phyloP scores from a whole-genome alignment of 1,140 invertebrate species.

The Drosophila mayri region DNA sequence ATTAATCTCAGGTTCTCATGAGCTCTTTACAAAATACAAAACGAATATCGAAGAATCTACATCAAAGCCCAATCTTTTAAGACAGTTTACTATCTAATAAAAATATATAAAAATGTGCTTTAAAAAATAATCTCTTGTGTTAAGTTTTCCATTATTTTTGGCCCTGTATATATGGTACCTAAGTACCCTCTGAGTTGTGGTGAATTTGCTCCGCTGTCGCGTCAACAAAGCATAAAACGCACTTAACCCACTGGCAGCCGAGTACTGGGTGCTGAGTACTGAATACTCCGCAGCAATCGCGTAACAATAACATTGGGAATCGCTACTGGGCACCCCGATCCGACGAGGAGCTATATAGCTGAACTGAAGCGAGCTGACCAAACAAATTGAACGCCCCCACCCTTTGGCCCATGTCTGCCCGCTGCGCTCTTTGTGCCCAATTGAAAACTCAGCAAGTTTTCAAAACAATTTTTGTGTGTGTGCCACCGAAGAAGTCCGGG shows the following conservation, averaged over 20 bases:
- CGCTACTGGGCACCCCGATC: constrained; percentile 33
- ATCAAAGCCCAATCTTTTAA: background rate
- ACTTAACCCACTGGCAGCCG: constrained; percentile 53
- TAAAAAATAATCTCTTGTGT: too few species aligned
- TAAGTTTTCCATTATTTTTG: background rate
- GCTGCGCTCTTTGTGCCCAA: constrained; percentile 51
- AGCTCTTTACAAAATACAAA: too few species aligned
- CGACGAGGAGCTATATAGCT: background rate
- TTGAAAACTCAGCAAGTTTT: constrained; percentile 80
- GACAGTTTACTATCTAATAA: background rate
- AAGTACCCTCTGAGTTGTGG: background rate
- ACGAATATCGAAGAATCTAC: background rate
- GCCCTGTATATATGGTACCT: background rate
- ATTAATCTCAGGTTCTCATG: too few species aligned
- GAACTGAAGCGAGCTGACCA: constrained; percentile 55
- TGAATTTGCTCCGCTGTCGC: constrained; percentile 25
- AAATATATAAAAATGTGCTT: background rate
- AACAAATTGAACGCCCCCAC: constrained; percentile 63
- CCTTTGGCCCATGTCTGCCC: constrained; percentile 7
- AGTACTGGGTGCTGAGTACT: constrained; percentile 1
- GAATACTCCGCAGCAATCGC: constrained; percentile 7
- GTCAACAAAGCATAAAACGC: constrained; percentile 68
- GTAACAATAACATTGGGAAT: constrained; percentile 25
- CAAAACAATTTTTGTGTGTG: constrained; percentile 56
- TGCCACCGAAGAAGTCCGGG: constrained; percentile 24